Evolutionary conservation across 1,140 invertebrate genomes (phyloP).

Genomic region (Lepidotrigona ventralis): DNA sequence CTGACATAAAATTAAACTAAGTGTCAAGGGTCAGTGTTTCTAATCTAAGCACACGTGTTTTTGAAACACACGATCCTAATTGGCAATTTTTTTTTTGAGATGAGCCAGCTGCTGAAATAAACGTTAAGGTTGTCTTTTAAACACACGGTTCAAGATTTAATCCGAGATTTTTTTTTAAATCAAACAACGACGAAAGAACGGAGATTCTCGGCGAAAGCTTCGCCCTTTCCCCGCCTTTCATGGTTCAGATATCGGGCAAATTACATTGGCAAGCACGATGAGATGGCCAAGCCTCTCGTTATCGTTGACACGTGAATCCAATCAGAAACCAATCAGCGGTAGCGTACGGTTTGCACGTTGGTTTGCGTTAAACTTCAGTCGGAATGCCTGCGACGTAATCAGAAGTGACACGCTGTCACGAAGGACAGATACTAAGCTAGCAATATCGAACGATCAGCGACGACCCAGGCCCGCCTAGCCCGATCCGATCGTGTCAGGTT

Average conservation of each 20-base stretch:
- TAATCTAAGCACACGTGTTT: no score
- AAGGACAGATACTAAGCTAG: conserved; percentile 1
- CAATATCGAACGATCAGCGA: conserved; percentile 15
- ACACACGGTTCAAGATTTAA: no score
- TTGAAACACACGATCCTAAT: no score
- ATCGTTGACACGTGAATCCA: background rate
- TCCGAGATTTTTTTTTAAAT: no score
- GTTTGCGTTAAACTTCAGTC: conserved; percentile 20
- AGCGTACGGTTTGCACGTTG: no score
- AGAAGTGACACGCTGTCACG: conserved; percentile 29
- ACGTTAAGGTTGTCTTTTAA: no score
- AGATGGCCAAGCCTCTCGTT: background rate
- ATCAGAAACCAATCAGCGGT: conserved; percentile 26
- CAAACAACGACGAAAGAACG: no score
- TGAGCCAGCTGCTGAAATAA: no score
- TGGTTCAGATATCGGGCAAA: background rate
- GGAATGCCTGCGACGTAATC: conserved; percentile 12
- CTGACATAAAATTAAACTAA: no score
- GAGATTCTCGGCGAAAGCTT: no score
- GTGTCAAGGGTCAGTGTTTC: no score
- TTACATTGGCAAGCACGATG: background rate
- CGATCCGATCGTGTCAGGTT: background rate
- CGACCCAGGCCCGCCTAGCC: background rate
- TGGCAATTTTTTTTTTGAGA: no score
- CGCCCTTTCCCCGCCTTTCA: background rate